These are phyloP conservation scores for Ceratoteleas bidentatus DNA, from an alignment of 1,140 invertebrate genomes.

Conservation along the genomic window DNA sequence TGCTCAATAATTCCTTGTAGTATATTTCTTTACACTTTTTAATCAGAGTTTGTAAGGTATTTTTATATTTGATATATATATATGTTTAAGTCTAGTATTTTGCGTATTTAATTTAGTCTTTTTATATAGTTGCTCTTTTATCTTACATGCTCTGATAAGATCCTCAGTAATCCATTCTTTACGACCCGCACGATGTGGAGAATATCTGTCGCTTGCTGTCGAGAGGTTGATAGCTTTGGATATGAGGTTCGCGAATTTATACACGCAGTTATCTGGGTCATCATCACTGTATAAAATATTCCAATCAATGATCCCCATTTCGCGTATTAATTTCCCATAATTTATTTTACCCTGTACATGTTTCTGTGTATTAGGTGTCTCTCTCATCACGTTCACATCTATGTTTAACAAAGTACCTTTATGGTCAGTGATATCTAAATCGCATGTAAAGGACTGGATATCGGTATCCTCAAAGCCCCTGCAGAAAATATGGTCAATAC, in stretches of 20 bases:
- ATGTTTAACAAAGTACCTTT: not conserved
- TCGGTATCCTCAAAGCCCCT: not conserved
- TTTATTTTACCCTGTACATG: not conserved
- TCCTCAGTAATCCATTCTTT: conserved; percentile 17
- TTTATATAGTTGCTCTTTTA: conserved; percentile 22
- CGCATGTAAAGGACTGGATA: not conserved
- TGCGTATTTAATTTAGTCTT: conserved; percentile 3
- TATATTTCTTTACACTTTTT: not conserved
- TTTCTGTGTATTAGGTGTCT: not conserved
- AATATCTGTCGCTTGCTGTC: not conserved
- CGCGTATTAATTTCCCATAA: not conserved
- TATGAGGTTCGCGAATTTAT: not conserved
- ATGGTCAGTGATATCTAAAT: conserved; percentile 19
- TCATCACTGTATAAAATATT: no score
- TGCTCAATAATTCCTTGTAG: not conserved
- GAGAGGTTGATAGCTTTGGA: not conserved
- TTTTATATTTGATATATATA: conserved; percentile 22
- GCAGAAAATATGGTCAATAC: conserved; percentile 20
- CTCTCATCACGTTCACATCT: not conserved
- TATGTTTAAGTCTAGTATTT: conserved; percentile 5
- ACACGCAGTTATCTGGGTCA: no score
- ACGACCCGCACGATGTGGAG: conserved; percentile 6
- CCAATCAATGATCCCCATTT: no score
- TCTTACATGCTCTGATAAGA: conserved; percentile 23
- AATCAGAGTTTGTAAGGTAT: conserved; percentile 2